Evolutionary conservation across 2,888 invertebrate species (phyloP), one percentile per base, ranked within the genome.

Genomic region (Pollenia griseotomentosa): DNA sequence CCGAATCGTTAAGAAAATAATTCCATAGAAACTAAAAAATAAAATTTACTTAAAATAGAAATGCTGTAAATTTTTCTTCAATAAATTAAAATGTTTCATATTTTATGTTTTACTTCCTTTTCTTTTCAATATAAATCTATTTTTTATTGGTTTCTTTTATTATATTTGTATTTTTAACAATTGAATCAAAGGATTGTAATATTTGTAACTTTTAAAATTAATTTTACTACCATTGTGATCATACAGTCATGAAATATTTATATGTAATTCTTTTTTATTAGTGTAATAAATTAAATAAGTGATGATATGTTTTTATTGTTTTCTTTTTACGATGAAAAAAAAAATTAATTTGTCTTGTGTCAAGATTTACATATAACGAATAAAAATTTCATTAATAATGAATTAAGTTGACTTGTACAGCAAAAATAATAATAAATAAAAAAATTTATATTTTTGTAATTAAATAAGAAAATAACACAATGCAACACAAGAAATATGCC

Each of bases 251-350:
- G 7, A 59, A 59, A 42, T 63, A 63, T 63, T 63, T 63, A 63
- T 42, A 16, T 63, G 4, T 33, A 40, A 61, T 61, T 63, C 33
- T 33, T 42, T 63, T 63, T 11, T 14, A 59, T 40, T 59, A n/a
- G 40, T 33, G 9, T n/a, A 59, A 59, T 59, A 59, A 59, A 59
- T 14, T 33, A 59, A 40, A 6, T 33, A 33, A 33, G 33, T 33
- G 59, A 59, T 59, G 59, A 59, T 59, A 40, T n/a, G 4, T 40
- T 40, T 59, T 59, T 57, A 7, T 63, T 63, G 44, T 63, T 42
- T 9, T 42, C n/a, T 63, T 42, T 40, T 59, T 33, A 33, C 33
- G 40, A 14, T 40, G 16, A 63, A 42, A 63, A 42, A 42, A n/a
- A n/a, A 61, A 42, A 55, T 42, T n/a, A 7, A 23, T 23, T 23